A percentile compares a stretch with the other conserved stretches of the same genome.
phyloP scores from a whole-genome alignment of 2,888 invertebrate genomes.

The Corbicula japonica region DNA sequence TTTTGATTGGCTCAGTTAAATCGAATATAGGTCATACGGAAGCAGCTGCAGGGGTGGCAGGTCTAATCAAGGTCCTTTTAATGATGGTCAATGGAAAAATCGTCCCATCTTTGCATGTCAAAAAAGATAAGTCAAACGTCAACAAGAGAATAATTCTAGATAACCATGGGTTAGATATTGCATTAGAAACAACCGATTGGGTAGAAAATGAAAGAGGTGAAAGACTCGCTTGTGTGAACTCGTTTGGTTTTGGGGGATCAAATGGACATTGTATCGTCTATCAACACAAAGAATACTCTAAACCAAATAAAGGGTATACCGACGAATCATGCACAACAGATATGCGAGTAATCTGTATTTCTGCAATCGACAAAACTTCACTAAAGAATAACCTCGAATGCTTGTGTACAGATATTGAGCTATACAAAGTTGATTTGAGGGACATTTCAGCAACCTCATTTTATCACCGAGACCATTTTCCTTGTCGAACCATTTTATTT shows the following conservation, averaged over 20 bases:
- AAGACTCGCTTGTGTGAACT: constrained; percentile 72
- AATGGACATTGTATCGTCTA: constrained; percentile 75
- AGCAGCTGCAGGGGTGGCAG: constrained; percentile 76
- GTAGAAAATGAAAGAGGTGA: constrained; percentile 36
- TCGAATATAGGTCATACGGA: constrained; percentile 79
- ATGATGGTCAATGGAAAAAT: constrained; percentile 75
- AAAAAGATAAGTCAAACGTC: constrained; percentile 39
- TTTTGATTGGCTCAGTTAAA: constrained; percentile 80
- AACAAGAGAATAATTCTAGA: constrained; percentile 73
- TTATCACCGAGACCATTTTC: too few species aligned
- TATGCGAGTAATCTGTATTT: too few species aligned
- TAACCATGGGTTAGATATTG: constrained; percentile 64
- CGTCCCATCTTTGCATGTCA: constrained; percentile 71
- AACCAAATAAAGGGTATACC: too few species aligned
- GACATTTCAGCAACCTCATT: too few species aligned
- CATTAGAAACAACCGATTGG: constrained; percentile 51
- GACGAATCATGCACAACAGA: too few species aligned
- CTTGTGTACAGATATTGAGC: too few species aligned
- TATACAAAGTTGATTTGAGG: too few species aligned
- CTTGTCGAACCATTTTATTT: too few species aligned
- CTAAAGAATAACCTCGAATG: too few species aligned
- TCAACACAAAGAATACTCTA: too few species aligned
- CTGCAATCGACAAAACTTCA: too few species aligned
- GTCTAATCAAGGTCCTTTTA: constrained; percentile 77
- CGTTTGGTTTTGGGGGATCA: constrained; percentile 80